Evolutionary conservation across 2,888 invertebrate genomes (phyloP).

Genomic region (Agelastica alni): DNA sequence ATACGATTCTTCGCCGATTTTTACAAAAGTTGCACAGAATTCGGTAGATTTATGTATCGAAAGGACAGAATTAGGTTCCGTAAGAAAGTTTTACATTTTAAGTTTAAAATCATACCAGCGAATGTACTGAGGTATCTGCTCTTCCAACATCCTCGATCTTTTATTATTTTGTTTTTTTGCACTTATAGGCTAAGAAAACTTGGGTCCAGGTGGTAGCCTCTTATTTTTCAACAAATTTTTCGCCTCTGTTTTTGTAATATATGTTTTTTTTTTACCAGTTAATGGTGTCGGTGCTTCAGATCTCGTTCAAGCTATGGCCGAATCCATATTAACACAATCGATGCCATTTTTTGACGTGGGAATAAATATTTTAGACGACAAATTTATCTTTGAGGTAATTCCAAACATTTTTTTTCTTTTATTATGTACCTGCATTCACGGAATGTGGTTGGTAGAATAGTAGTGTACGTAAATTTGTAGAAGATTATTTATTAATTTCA

Average conservation of each 20-base stretch:
- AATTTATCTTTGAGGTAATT: conserved; percentile 19
- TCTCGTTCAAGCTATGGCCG: conserved; percentile 4
- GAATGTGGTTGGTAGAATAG: too few species aligned
- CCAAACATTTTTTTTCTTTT: background rate
- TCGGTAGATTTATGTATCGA: conserved; percentile 5
- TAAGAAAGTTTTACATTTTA: conserved; percentile 10
- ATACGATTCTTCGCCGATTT: conserved; percentile 13
- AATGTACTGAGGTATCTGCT: too few species aligned
- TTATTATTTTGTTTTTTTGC: too few species aligned
- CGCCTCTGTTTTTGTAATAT: background rate
- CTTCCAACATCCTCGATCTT: too few species aligned
- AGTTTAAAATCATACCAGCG: too few species aligned
- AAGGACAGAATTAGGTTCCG: conserved; percentile 5
- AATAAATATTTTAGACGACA: conserved; percentile 12
- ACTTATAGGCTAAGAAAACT: too few species aligned
- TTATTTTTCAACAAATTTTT: too few species aligned
- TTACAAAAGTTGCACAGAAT: conserved; percentile 14
- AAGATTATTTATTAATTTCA: conserved; percentile 1
- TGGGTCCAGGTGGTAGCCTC: too few species aligned
- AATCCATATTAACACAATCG: conserved; percentile 16
- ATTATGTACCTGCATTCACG: background rate
- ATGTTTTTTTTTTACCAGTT: conserved; percentile 11
- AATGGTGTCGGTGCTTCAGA: background rate
- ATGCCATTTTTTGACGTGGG: conserved; percentile 26
- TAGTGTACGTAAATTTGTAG: too few species aligned